These are phyloP conservation scores for Emys orbicularis DNA, from an alignment of 2,797 vertebrate species.

Conservation along the genomic window DNA sequence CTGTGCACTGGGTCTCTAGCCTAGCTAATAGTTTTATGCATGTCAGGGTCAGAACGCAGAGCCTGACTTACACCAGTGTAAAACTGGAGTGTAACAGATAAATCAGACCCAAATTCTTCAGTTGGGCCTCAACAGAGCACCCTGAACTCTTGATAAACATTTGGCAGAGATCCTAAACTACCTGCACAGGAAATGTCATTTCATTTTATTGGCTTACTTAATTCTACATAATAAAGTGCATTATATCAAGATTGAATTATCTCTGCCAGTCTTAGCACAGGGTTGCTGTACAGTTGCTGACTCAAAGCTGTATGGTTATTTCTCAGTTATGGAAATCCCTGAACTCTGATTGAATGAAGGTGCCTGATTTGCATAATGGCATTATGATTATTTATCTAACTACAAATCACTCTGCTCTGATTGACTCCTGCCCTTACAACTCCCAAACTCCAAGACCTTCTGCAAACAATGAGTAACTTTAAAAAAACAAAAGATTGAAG, in stretches of 20 bases:
- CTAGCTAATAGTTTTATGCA: background rate
- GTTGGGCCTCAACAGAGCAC: background rate
- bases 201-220: background rate
- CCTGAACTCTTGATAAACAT: background rate
- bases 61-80: background rate
- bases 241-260: background rate
- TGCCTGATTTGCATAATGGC: background rate
- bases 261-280: background rate
- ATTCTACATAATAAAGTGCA: background rate
- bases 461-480: background rate
- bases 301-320: background rate
- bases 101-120: background rate
- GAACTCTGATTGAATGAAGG: background rate
- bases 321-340: background rate
- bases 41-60: background rate
- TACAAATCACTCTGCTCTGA: background rate
- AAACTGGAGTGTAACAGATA: background rate
- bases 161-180: background rate
- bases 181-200: background rate
- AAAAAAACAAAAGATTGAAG: background rate
- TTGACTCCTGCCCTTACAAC: background rate
- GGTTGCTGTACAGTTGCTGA: background rate
- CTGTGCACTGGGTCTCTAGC: background rate
- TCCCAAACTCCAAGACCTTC: background rate
- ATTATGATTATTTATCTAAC: background rate